phyloP scores from a whole-genome alignment of 2,113 vertebrate species.

The Euleptes europaea region DNA sequence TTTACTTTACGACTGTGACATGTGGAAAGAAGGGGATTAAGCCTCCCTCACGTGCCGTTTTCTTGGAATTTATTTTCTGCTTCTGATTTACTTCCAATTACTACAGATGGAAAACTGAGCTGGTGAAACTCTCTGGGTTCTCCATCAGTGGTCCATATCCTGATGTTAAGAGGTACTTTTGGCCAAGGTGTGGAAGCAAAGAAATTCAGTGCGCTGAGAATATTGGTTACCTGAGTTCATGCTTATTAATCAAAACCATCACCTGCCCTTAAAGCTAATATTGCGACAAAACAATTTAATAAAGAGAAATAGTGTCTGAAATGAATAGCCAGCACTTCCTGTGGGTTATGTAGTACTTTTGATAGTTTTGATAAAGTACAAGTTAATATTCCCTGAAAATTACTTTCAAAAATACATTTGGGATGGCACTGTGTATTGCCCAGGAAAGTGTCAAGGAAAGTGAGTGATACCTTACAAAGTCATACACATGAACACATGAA shows the following conservation, averaged over 20 bases:
- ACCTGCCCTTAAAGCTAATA: not conserved
- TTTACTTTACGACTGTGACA: no score
- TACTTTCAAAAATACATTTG: not conserved
- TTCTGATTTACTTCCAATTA: no score
- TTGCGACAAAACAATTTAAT: conserved; percentile 32
- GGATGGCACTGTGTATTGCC: not conserved
- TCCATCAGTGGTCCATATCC: no score
- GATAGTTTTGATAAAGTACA: not conserved
- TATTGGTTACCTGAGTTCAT: not conserved
- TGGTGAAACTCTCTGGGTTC: no score
- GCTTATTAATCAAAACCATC: not conserved
- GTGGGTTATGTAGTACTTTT: not conserved
- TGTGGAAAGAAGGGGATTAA: no score
- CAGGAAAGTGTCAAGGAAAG: not conserved
- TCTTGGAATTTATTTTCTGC: no score
- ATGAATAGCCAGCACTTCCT: conserved; percentile 14
- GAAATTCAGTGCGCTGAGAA: not conserved
- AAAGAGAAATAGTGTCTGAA: conserved; percentile 16
- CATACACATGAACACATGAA: no score
- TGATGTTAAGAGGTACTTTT: no score
- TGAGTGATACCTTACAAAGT: not conserved
- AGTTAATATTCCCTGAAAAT: rapidly evolving
- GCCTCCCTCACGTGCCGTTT: no score
- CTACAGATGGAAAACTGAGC: no score
- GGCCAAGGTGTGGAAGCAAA: not conserved